Evolutionary conservation across 2,113 vertebrate species (phyloP), one percentile per base, ranked within the genome.

Genomic region (Hystrix brachyura): DNA sequence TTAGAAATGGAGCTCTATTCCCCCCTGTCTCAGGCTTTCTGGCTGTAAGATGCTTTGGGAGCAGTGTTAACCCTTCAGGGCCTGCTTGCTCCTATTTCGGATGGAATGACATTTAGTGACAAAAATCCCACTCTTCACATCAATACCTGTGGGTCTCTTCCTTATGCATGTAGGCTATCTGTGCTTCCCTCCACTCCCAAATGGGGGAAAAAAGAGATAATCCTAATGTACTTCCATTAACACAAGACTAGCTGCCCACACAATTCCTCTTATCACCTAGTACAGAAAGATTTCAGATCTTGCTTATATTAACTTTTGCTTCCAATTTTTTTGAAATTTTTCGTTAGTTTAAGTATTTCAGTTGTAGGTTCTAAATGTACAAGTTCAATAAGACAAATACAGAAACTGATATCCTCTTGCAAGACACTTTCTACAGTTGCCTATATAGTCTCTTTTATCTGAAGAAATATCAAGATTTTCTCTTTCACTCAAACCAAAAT

Each of bases 1-100:
- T 97, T 97, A 97, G 89, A 97, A 96, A 93, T 97, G 98, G 93
- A 96, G 96, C 94, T 97, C 86, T 98, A 97, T 97, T 97, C 93
- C 96, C 96, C 2, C 15, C 64, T 90, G 96, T 93, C 51, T 78
- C 79, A 76, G 53, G 32, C 57, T 96, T 64, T 85, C 83, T 89
- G 84, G 53, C 71, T 96, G 18, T 83, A 80, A 97, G 67, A 91
- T 96, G 84, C 83, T 97, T 89, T 90, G 94, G 96, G 94, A 97
- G 5, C 23, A 87, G 1, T 55, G 43, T 96, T 96, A 96, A 97
- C 97, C 79, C 95, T 96, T 95, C 65, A 83, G 93, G 94, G 67
- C 38, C 96, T 83, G 2, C 32, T 60, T 65, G 48, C 46, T 93
- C 67, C 84, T 96, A 87, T 79, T 96, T 93, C 60, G 43, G 67